Percentiles rank a stretch among this genome's conserved stretches.
phyloP scores from a whole-genome alignment of 1,140 invertebrate species.

The Nylanderia fulva region DNA sequence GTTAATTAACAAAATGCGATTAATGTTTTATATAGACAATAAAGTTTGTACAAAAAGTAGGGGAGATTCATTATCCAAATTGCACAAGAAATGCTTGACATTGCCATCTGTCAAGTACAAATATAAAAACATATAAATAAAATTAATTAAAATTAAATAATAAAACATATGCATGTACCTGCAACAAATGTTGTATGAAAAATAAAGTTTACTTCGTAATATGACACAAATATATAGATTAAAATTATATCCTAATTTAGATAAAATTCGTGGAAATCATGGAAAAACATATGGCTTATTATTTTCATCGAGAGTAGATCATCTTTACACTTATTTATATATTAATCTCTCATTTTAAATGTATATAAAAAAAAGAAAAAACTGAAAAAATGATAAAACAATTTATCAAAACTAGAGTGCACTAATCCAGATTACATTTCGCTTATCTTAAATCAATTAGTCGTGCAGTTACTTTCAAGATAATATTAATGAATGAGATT shows the following conservation, averaged over 20 bases:
- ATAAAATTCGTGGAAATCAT: not conserved
- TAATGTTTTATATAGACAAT: conserved; percentile 38
- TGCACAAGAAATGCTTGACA: not conserved
- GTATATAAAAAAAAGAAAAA: not conserved
- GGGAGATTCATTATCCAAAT: not conserved
- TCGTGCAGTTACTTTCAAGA: not conserved
- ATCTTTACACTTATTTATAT: not conserved
- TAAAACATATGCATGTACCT: not conserved
- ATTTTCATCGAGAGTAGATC: not conserved
- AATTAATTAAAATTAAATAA: not conserved
- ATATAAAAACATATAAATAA: not conserved
- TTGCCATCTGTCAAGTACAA: not conserved
- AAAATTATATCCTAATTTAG: not conserved
- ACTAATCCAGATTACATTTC: conserved; percentile 4
- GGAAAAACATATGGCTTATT: not conserved
- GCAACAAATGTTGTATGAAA: not conserved
- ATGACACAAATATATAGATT: not conserved
- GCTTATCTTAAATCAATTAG: conserved; percentile 4
- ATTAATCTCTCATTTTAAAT: not conserved
- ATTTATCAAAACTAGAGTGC: not conserved
- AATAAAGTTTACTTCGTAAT: not conserved
- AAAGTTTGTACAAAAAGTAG: not conserved
- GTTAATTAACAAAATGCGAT: conserved; percentile 48
- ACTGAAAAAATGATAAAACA: not conserved
- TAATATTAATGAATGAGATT: conserved; percentile 24